Conservation (phyloP, 2,113 vertebrate species). For the Dolichotis patagonum region DNA sequence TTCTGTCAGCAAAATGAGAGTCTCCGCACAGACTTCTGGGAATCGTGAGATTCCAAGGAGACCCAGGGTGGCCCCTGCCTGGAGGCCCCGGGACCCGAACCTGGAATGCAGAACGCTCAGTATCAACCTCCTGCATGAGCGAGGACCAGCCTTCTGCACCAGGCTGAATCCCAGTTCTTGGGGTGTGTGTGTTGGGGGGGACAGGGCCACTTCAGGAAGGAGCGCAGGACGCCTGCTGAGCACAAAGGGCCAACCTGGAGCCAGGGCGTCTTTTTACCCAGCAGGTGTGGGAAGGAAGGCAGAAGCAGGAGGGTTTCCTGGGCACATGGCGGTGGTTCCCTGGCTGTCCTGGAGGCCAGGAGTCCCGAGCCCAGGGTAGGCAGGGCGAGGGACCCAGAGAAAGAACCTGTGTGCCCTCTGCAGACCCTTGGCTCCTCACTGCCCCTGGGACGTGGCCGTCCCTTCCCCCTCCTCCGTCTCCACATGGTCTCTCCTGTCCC, state of each 20-base stretch:
- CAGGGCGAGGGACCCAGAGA: no score
- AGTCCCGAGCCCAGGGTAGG: not conserved
- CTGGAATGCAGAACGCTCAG: not conserved
- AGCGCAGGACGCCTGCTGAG: not conserved
- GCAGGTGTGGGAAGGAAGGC: fast-evolving
- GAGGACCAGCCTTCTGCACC: fast-evolving
- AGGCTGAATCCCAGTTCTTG: not conserved
- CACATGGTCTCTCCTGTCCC: fast-evolving
- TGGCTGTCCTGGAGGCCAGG: not conserved
- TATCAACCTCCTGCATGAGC: fast-evolving
- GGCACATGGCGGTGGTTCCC: no score
- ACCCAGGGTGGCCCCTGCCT: no score
- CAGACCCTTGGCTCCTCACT: fast-evolving
- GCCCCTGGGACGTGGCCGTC: fast-evolving
- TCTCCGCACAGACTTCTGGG: not conserved
- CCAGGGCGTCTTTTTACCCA: fast-evolving
- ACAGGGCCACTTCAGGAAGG: not conserved
- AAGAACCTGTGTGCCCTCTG: no score
- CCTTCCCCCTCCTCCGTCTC: fast-evolving
- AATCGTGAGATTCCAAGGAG: not conserved
- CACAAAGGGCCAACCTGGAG: fast-evolving
- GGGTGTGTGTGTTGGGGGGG: not conserved
- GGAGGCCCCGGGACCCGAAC: not conserved
- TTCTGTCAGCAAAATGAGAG: not conserved
- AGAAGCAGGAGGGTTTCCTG: not conserved